Evolutionary conservation across 2,888 invertebrate genomes (phyloP), one percentile per base, ranked within the genome.

Genomic region (Diplolepis rosae): DNA sequence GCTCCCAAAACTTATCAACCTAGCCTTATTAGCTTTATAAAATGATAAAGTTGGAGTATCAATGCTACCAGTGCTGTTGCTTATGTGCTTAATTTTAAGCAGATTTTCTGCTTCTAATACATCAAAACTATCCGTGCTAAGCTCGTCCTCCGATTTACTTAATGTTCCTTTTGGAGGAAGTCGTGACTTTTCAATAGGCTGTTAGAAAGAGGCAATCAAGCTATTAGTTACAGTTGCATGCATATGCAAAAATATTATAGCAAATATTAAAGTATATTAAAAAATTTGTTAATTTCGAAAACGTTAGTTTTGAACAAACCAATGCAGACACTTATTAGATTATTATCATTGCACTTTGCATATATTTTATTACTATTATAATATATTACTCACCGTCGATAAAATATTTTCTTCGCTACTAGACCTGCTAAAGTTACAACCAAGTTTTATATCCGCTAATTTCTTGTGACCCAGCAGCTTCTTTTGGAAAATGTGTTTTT

Each of bases 401-500:
- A 85, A 72, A 30, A 88, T 82, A 78, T 88, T 88, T 76, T 89
- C 87, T 69, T 88, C 87, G 56, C 89, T 87, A 71, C 81, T 87
- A 2, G 88, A 88, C 76, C 88, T 83, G 68, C 82, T 84, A 22
- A 89, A 83, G 71, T 84, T 85, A 68, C 87, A 82, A n/a, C 84
- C 83, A 22, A 85, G 72, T 75, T 88, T 86, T 50, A 87, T 81
- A 61, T 88, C 85, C 22, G 82, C 77, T 7, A 85, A 77, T 72
- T 88, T 89, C 27, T 87, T 89, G 54, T 85, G 81, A 2, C 87
- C 84, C 27, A 88, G 72, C 24, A 88, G 74, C 73, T 88, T 92
- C 85, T 94, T 95, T 83, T 94, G 93, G 83, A 96, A 96, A 72
- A 95, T 95, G 82, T 95, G 95, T 81, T 95, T 93, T 87, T 95